Evolutionary conservation across 2,797 vertebrate genomes (phyloP), one percentile per base, ranked within the genome.

Genomic region (Siniperca scherzeri): DNA sequence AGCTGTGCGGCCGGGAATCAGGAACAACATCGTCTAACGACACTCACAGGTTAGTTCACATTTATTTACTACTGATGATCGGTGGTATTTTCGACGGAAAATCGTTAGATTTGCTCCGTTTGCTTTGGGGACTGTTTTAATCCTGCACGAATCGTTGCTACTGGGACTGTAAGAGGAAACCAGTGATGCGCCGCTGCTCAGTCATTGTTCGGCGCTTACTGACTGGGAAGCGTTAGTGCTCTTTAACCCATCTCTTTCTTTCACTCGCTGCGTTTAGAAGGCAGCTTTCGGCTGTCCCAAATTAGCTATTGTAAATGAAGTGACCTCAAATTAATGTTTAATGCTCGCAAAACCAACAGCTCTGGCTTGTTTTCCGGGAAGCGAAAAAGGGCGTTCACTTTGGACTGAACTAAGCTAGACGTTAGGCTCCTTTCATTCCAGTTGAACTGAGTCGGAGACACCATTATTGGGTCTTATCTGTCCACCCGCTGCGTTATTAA

Each of bases 1-100:
- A 96, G 96, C 96, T 96, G 96, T 95, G 95, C 92, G 62, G 87
- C 83, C 82, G 84, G 86, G 82, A 88, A 90, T 88, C 91, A 89
- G 81, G 88, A 92, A 85, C 89, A 80, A 88, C 89, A 88, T 53
- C 88, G 70, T 90, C 88, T 82, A 88, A 85, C 87, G 83, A 78
- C 82, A 89, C 84, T 88, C 83, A 36, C 91, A 95, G 96, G 96
- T 96, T 80, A 86, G 93, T 87, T 16, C n/a, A 8, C 60, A 1
- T 60, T 22, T 30, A 66, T 77, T 74, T 57, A 57, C 12, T 25
- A 4, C 19, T 17, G 14, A 0, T 14, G 0, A 2, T 71, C 2
- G 11, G 19, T 5, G 13, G 2, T 11, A 1, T 12, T 25, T 25
- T 76, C 55, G 46, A 67, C 12, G 5, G 17, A 0, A 50, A 44